Percentiles rank a stretch among this genome's conserved stretches.
Conservation (phyloP, 1,140 invertebrate genomes). For the Drosophila simulans region DNA sequence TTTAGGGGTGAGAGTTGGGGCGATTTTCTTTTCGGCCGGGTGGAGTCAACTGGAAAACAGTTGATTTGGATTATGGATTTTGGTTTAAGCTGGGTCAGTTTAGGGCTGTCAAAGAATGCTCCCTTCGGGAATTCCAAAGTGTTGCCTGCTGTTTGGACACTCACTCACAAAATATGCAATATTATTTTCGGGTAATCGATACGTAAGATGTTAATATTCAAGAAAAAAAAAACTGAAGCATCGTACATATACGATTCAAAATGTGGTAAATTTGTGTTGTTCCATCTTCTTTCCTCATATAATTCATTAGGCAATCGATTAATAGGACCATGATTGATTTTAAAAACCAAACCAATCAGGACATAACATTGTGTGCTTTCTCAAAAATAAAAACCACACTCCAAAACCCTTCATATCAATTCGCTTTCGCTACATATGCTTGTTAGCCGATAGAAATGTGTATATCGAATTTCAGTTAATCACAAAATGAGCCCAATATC, state of each 20-base stretch:
- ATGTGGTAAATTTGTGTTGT: not conserved
- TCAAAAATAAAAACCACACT: not conserved
- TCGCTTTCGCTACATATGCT: slow-evolving; percentile 22
- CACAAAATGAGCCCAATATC: slow-evolving; percentile 48
- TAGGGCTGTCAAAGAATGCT: not conserved
- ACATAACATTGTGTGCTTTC: not conserved
- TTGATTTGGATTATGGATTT: slow-evolving; percentile 29
- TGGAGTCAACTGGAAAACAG: slow-evolving; percentile 4
- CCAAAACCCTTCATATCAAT: slow-evolving; percentile 5
- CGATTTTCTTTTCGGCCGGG: not conserved
- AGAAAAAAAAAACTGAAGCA: not conserved
- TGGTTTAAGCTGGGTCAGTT: slow-evolving; percentile 18
- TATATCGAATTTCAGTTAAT: slow-evolving; percentile 51
- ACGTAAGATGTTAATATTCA: not conserved
- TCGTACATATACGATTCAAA: not conserved
- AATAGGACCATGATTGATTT: not conserved
- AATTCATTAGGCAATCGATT: not conserved
- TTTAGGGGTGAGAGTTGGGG: not conserved
- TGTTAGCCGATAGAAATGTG: slow-evolving; percentile 33
- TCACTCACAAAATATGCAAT: not conserved
- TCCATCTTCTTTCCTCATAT: not conserved
- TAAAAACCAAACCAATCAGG: not conserved
- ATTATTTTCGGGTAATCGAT: slow-evolving; percentile 2
- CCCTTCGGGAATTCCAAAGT: not conserved
- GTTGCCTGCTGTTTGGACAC: not conserved